Evolutionary conservation across 2,888 invertebrate genomes (phyloP).

Genomic region (Cephonodes hylas): DNA sequence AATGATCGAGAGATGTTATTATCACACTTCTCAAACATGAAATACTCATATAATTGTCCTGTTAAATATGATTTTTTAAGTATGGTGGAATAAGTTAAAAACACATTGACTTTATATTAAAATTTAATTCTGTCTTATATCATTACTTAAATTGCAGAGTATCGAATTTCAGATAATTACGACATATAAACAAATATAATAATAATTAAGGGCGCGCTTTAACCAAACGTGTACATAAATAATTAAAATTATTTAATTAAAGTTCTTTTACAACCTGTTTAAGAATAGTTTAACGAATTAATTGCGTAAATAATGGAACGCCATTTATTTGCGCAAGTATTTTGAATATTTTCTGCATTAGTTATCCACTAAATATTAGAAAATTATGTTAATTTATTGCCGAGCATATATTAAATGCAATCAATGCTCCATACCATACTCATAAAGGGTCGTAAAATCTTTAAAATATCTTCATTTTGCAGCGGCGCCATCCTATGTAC

Average conservation of each 20-base stretch:
- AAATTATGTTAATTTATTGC: slow-evolving; percentile 2
- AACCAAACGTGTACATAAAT: neutral
- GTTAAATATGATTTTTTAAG: too few species aligned
- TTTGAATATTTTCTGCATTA: slow-evolving; percentile 6
- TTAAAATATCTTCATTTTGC: slow-evolving; percentile 33
- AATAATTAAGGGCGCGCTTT: neutral
- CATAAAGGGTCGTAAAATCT: slow-evolving; percentile 29
- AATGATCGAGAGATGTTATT: too few species aligned
- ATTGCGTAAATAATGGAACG: neutral
- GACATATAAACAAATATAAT: neutral
- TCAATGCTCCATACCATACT: neutral
- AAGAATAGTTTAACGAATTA: neutral
- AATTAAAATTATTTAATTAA: neutral
- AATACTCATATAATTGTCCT: too few species aligned
- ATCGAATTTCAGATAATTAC: neutral
- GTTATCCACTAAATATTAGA: neutral
- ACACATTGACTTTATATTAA: neutral
- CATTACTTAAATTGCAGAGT: neutral
- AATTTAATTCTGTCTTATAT: neutral
- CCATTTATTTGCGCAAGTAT: neutral
- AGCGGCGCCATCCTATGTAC: slow-evolving; percentile 23
- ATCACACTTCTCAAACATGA: too few species aligned
- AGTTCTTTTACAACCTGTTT: neutral
- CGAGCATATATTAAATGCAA: neutral
- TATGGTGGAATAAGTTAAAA: neutral